Evolutionary conservation across 2,113 vertebrate species (phyloP).

Genomic region (Hippocampus comes): DNA sequence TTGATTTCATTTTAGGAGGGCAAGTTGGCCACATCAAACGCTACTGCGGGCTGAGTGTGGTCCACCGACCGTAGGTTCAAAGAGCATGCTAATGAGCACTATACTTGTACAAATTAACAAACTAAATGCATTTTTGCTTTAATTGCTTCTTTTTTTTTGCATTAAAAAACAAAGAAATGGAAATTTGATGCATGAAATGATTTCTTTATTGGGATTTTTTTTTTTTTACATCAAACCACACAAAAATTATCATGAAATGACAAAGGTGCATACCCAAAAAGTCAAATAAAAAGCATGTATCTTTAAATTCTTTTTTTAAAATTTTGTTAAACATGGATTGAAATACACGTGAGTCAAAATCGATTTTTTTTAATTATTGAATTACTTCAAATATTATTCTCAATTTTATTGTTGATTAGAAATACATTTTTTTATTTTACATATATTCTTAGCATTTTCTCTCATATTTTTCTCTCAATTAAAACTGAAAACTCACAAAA

Average conservation of each 20-base stretch:
- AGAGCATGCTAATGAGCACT: neutral
- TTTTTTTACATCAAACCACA: conserved; percentile 41
- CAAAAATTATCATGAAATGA: conserved; percentile 20
- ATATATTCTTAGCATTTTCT: neutral
- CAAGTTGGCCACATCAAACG: neutral
- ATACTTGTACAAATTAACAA: neutral
- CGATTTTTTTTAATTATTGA: neutral
- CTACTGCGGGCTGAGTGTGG: neutral
- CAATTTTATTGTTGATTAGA: neutral
- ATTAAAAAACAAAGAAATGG: conserved; percentile 29
- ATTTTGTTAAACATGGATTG: neutral
- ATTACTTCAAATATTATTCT: neutral
- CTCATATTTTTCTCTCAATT: neutral
- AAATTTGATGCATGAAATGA: conserved; percentile 33
- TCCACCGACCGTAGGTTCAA: neutral
- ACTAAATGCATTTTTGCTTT: neutral
- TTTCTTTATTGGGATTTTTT: conserved; percentile 61
- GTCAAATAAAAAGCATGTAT: neutral
- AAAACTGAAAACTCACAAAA: neutral
- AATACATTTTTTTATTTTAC: neutral
- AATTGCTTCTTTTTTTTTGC: neutral
- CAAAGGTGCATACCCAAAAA: conserved; percentile 3
- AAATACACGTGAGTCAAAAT: neutral
- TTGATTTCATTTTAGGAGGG: neutral
- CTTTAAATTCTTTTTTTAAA: neutral